Base-by-base conservation (phyloP, 2,888 invertebrate species). In the Hypomecis atomaria region DNA sequence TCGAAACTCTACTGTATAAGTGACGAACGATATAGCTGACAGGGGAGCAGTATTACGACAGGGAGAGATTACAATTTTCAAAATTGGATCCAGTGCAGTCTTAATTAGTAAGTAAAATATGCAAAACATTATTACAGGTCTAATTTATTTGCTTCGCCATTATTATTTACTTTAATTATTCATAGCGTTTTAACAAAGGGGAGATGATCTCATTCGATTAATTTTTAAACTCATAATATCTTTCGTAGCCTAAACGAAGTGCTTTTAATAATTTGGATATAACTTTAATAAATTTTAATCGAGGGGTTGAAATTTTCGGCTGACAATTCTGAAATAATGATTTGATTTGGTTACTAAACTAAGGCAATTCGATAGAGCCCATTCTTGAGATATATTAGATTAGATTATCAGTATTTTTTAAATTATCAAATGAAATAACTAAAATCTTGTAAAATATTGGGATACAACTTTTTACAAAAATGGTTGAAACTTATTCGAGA, bases 61-160 rank as follows among this genome's bases (percentile, higher is more conserved):
- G 57, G 52, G 62, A 34, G 34, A 44, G n/a, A 40, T 11, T 10
- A 13, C 77, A 69, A 76, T 79, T 78, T 78, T 79, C 78, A 77
- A 86, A 89, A 89, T 88, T 88, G 85, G 84, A 85, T 85, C 82
- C 81, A 84, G 85, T 78, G 77, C 77, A 76, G 71, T 78, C 36
- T 69, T 84, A 87, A 89, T 90, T 89, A 88, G 86, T 81, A 79
- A 69, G 81, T 89, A 73, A 88, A 90, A 87, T 89, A 90, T 89
- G 83, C 85, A 88, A 80, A 83, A 73, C 75, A 76, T 84, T 85
- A 85, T 81, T 76, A 77, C 78, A 74, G 78, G 75, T 62, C 73
- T 76, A 78, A 75, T 76, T 78, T 78, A 81, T 81, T 80, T 75
- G 76, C 67, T 61, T 50, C 70, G 68, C 73, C 67, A 78, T 83